Evolutionary conservation across 23 tunicate genomes (phyloP), one percentile per base, ranked within the genome.

Genomic region (Clavelina lepadiformis): DNA sequence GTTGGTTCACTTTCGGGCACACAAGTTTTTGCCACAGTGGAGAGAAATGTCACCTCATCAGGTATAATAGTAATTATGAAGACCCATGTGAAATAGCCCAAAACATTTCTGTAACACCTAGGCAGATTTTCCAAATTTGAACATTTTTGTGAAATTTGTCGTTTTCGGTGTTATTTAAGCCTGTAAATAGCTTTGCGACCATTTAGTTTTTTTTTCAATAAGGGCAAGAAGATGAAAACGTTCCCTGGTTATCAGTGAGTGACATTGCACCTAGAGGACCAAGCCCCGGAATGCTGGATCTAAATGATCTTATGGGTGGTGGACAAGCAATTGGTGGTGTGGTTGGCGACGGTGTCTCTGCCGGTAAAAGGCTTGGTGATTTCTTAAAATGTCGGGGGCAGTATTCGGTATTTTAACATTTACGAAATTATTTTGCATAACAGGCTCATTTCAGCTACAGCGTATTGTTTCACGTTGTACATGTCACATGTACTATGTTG

Each of bases 401-500:
- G 20, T 20, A 54, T 15, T 8, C 49, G 49, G 49, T 15, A n/a
- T n/a, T n/a, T n/a, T n/a, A n/a, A 41, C 11, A 11, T 41, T 22
- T 19, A 13, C 25, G 8, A 7, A 55, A 55, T 7, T 20, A 15
- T 19, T 55, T 55, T 11, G 23, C 67, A 28, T 26, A 8, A 1
- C 74, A 89, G 97, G 97, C 29, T 73, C 88, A n/a, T 89, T 80
- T 58, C 97, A 89, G 64, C 97, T 89, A 19, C 97, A 89, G 63
- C 79, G 97, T 1, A 89, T 89, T 46, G 76, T 89, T 79, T 80
- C 88, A 29, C 75, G 97, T 11, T 89, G 97, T 68, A 67, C 75
- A 6, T 80, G 83, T 45, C 79, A 65, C 20, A 89, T 89, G 97
- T 81, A 53, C 51, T 89, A 89, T 56, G 88, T 89, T 51, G 88